Conservation (phyloP, 2,113 vertebrate genomes). For the Brienomyrus longianalis region DNA sequence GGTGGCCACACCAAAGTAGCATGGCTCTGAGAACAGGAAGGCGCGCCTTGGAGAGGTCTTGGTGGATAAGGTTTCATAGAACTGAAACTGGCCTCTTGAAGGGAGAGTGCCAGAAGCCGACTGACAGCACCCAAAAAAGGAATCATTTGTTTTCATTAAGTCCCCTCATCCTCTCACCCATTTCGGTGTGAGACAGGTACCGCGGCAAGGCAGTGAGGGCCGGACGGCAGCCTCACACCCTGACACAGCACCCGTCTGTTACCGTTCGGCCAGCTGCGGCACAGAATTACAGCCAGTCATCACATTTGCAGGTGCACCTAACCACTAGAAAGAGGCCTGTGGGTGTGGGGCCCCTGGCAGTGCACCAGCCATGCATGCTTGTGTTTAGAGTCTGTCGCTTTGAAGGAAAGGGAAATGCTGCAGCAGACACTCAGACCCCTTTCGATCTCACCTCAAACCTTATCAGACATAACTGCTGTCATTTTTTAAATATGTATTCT, state of each 20-base stretch:
- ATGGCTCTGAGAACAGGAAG: background rate
- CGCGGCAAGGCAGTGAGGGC: background rate
- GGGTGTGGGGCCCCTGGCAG: constrained; percentile 49
- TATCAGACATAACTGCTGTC: constrained; percentile 10
- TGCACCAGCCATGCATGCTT: constrained; percentile 38
- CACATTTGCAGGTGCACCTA: constrained; percentile 59
- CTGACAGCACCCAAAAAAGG: background rate
- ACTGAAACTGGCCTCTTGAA: background rate
- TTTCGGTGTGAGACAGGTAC: background rate
- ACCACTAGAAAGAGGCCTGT: constrained; percentile 37
- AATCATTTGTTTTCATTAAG: background rate
- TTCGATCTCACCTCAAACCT: constrained; percentile 23
- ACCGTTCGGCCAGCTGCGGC: constrained; percentile 31
- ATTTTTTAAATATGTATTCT: background rate
- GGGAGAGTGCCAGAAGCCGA: background rate
- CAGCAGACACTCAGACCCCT: background rate
- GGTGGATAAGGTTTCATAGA: background rate
- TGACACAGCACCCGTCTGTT: constrained; percentile 30
- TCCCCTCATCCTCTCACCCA: background rate
- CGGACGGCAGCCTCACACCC: background rate
- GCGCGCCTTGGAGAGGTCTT: background rate
- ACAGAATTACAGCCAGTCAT: constrained; percentile 58
- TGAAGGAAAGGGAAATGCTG: constrained; percentile 28
- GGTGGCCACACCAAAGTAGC: background rate
- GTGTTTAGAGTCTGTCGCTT: constrained; percentile 50